Conservation (phyloP, 2,797 vertebrate genomes). For the Myotis planiceps region DNA sequence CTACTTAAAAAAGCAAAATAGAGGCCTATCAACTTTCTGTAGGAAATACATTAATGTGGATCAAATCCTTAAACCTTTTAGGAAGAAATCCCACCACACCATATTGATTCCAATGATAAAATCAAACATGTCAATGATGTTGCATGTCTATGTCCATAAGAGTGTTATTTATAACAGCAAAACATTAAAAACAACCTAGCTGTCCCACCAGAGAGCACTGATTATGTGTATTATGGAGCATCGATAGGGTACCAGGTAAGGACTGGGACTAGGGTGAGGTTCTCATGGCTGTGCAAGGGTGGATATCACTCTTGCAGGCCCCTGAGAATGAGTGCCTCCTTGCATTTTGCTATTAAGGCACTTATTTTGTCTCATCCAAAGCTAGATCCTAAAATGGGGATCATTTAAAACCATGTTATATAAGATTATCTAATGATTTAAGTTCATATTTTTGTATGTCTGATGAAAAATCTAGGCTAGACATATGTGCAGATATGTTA, state of each 20-base stretch:
- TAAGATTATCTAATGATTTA: neutral
- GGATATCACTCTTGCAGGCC: accelerated
- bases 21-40: neutral
- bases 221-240: neutral
- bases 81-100: neutral
- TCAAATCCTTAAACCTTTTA: neutral
- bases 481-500: neutral
- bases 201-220: neutral
- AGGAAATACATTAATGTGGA: neutral
- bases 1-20: neutral
- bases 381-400: neutral
- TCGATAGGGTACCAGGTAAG: neutral
- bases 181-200: neutral
- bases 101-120: neutral
- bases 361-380: neutral
- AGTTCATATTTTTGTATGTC: neutral
- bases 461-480: neutral
- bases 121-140: neutral
- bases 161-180: neutral
- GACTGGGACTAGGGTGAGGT: neutral
- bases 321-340: neutral
- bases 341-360: neutral
- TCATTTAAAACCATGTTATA: neutral
- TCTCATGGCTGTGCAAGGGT: neutral
- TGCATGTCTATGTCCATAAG: neutral